A percentile compares a stretch with the other conserved stretches of the same genome.
Evolutionary conservation across 2,113 vertebrate species (phyloP).

Genomic region (Alosa alosa): DNA sequence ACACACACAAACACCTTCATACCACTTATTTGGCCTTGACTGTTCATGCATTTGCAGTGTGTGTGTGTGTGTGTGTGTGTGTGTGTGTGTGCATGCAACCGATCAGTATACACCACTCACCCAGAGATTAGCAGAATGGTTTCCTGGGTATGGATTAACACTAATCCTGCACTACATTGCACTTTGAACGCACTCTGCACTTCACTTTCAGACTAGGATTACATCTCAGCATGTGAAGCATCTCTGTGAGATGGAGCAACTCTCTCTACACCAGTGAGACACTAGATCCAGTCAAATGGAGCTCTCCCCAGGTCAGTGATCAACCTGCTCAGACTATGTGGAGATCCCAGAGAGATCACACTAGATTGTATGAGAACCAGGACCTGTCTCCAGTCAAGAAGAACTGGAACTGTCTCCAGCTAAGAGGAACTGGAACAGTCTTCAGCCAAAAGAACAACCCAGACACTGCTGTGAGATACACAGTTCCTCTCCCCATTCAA

Average conservation of each 20-base stretch:
- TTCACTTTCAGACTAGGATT: background rate
- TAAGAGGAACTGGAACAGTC: background rate
- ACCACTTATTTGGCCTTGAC: background rate
- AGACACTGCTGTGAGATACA: background rate
- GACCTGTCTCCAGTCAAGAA: background rate
- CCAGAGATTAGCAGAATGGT: background rate
- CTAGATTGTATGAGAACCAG: background rate
- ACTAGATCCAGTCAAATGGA: background rate
- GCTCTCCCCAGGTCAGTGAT: background rate
- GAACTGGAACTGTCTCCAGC: background rate
- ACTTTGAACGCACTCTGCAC: background rate
- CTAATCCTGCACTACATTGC: background rate
- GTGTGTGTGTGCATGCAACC: background rate
- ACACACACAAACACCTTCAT: background rate
- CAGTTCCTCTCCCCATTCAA: background rate
- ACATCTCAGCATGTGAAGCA: background rate
- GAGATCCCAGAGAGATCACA: constrained; percentile 1
- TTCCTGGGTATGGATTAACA: background rate
- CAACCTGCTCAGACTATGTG: background rate
- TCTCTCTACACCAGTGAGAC: background rate
- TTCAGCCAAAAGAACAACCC: background rate
- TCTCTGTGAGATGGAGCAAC: background rate
- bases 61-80: background rate
- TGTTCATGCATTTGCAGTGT: background rate
- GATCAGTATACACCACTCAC: background rate